These are phyloP conservation scores for Ostrea denselamellosa DNA, from an alignment of 1,140 invertebrate species.

Conservation along the genomic window DNA sequence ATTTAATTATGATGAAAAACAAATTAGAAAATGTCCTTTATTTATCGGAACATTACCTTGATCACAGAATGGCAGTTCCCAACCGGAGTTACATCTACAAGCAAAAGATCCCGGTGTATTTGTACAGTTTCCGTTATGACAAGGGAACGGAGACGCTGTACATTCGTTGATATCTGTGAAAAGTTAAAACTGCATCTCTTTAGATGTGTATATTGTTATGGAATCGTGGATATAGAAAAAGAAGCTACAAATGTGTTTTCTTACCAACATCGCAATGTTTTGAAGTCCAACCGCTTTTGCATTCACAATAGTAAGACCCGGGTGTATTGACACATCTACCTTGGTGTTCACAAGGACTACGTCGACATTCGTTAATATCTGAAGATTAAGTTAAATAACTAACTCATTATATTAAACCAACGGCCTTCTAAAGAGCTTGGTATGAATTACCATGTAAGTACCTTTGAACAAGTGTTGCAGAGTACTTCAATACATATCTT, in stretches of 20 bases:
- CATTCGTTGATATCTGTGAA: neutral
- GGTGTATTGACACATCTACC: neutral
- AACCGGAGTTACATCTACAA: neutral
- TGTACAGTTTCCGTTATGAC: neutral
- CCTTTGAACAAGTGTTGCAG: too few relatives aligned
- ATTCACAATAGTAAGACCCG: neutral
- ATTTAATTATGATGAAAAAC: neutral
- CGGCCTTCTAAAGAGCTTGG: too few relatives aligned
- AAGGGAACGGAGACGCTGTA: neutral
- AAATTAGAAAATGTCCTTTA: neutral
- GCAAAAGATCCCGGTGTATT: neutral
- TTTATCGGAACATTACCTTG: neutral
- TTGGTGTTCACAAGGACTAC: neutral
- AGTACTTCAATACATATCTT: too few relatives aligned
- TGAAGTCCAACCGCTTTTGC: neutral
- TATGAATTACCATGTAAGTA: too few relatives aligned
- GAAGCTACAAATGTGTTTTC: too few relatives aligned
- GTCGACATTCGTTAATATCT: neutral
- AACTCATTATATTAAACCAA: neutral
- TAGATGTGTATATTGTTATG: neutral
- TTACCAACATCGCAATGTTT: neutral
- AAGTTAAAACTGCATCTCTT: neutral
- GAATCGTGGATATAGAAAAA: too few relatives aligned
- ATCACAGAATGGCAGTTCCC: neutral
- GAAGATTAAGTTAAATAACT: neutral